A percentile compares a stretch with the other conserved stretches of the same genome.
phyloP scores from a whole-genome alignment of 2,113 vertebrate species.

The Sporophila hypoxantha region DNA sequence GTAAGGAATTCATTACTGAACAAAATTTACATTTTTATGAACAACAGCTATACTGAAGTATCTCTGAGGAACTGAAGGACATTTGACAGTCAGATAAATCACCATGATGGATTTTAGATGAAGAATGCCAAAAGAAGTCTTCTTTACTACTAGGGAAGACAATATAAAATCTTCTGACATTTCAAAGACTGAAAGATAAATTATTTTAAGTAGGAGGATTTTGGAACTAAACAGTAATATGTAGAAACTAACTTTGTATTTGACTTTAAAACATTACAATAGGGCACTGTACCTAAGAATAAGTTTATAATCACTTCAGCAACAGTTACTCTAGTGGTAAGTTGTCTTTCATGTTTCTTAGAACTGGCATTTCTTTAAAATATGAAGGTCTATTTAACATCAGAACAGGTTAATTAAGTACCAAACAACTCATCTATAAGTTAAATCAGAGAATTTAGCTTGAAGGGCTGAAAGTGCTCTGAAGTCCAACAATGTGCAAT shows the following conservation, averaged over 20 bases:
- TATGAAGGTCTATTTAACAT: background rate
- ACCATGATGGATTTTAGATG: background rate
- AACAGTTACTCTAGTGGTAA: background rate
- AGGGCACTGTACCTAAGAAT: background rate
- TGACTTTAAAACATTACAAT: background rate
- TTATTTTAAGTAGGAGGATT: background rate
- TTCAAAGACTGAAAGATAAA: background rate
- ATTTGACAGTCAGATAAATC: background rate
- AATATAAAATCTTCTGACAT: background rate
- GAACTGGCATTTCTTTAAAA: background rate
- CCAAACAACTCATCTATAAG: background rate
- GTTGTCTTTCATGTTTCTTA: background rate
- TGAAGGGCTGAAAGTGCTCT: background rate
- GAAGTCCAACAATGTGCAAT: background rate
- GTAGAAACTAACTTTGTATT: background rate
- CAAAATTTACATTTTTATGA: background rate
- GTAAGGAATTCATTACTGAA: background rate
- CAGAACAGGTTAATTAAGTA: background rate
- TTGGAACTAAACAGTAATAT: background rate
- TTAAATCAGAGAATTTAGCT: background rate
- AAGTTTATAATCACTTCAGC: background rate
- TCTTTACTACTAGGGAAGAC: background rate
- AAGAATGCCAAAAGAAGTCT: background rate
- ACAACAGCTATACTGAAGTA: background rate
- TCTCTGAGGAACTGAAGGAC: background rate